Percentiles rank a stretch among this genome's conserved stretches.
Conservation (phyloP, 2,888 invertebrate species). For the Euzetes globulus region DNA sequence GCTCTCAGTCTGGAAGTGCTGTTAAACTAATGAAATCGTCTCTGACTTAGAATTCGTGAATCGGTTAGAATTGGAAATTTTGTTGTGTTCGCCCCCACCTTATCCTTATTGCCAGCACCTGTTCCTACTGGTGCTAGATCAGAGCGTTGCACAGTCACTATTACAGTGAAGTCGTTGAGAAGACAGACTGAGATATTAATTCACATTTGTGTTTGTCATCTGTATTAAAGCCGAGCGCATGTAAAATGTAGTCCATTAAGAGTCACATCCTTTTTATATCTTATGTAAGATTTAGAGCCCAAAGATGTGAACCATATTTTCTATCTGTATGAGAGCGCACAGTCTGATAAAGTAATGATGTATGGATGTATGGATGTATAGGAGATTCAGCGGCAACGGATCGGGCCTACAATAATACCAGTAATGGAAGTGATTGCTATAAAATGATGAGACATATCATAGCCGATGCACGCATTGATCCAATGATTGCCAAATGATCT, state of each 20-base stretch:
- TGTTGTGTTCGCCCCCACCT: background rate
- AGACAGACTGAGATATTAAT: too few relatives aligned
- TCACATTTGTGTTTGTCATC: too few relatives aligned
- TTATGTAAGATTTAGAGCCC: background rate
- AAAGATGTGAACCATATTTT: background rate
- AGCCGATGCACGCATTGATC: background rate
- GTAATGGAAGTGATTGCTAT: background rate
- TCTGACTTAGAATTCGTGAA: too few relatives aligned
- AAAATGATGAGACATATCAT: slow-evolving; percentile 6
- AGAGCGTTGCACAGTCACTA: too few relatives aligned
- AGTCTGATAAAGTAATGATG: background rate
- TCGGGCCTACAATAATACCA: too few relatives aligned
- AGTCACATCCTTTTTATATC: slow-evolving; percentile 8
- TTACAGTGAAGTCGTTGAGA: too few relatives aligned
- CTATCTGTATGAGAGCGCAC: background rate
- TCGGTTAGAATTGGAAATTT: too few relatives aligned
- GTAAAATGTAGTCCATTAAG: too few relatives aligned
- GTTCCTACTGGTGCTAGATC: background rate
- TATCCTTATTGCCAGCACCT: background rate
- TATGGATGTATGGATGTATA: background rate
- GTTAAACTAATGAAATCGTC: background rate
- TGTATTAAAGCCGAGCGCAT: too few relatives aligned
- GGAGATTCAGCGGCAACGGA: background rate
- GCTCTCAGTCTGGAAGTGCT: background rate
- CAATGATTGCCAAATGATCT: slow-evolving; percentile 18